Evolutionary conservation across 2,888 invertebrate genomes (phyloP), one percentile per base, ranked within the genome.

Genomic region (Volucella inflata): DNA sequence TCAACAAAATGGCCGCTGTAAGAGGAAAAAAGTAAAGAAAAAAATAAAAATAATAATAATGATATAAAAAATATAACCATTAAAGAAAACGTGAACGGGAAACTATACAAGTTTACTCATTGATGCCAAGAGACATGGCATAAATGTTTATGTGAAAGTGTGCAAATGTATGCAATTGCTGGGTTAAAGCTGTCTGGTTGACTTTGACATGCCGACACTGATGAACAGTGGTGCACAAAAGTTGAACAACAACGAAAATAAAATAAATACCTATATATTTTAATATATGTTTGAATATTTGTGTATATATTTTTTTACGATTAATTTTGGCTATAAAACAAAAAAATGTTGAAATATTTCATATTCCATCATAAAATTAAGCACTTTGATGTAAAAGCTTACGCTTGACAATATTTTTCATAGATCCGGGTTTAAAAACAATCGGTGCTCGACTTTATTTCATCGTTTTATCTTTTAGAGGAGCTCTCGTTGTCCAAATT

Each of bases 31-130:
- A 42, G 55, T 36, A 44, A 17, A 30, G 42, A 12, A 62, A 57
- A 57, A 67, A 76, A 44, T 40, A 60, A 53, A 60, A 51, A n/a
- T n/a, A n/a, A n/a, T n/a, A n/a, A n/a, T n/a, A n/a, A n/a, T n/a
- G n/a, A n/a, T n/a, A n/a, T n/a, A n/a, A n/a, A 38, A 36, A 57
- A 51, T 64, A 44, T 46, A 48, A 64, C 71, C 65, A 48, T 74
- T 74, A 77, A 78, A 72, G 71, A 82, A 78, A 78, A 82, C 71
- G 77, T 77, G 77, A 82, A 82, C 77, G 77, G 82, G 72, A 82
- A 82, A 82, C 78, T 78, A 55, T 82, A 62, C 53, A 67, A 78
- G 30, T 6, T 6, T 30, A 30, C 30, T 30, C 30, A 72, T 60
- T 78, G 82, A 77, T 78, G 72, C 65, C 53, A 78, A 64, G 72